Evolutionary conservation across 2,888 invertebrate genomes (phyloP).

Genomic region (Geophilus truncorum): DNA sequence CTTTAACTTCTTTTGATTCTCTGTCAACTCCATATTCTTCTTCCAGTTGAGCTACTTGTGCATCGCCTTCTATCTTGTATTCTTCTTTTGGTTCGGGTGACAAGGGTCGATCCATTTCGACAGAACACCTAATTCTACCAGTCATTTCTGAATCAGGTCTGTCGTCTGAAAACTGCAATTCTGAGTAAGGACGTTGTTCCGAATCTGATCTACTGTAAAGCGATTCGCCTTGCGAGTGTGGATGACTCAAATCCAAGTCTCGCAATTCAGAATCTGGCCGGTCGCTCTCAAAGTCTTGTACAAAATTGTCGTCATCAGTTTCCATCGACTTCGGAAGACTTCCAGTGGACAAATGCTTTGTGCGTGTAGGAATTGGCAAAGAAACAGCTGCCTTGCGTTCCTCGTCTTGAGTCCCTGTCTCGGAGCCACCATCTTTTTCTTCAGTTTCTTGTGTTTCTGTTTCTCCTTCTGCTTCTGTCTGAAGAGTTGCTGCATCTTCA

Average conservation of each 20-base stretch:
- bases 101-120: constrained; percentile 54
- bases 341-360: not conserved
- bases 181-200: constrained; percentile 48
- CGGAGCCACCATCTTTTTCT: not conserved
- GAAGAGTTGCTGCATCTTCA: not conserved
- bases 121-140: constrained; percentile 44
- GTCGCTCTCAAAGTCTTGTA: constrained; percentile 34
- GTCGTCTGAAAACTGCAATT: constrained; percentile 48
- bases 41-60: constrained; percentile 49
- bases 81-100: constrained; percentile 53
- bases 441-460: constrained; percentile 24
- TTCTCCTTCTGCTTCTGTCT: not conserved
- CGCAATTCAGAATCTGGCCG: constrained; percentile 52
- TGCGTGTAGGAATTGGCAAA: not conserved
- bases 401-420: not conserved
- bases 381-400: not conserved
- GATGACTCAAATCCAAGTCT: constrained; percentile 49
- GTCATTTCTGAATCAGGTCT: constrained; percentile 50
- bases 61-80: constrained; percentile 49
- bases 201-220: constrained; percentile 49
- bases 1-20: constrained; percentile 45
- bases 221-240: constrained; percentile 41
- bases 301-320: constrained; percentile 27
- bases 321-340: not conserved
- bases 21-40: constrained; percentile 54